These are phyloP conservation scores for Archegozetes longisetosus DNA, from an alignment of 1,140 invertebrate genomes.

Conservation along the genomic window DNA sequence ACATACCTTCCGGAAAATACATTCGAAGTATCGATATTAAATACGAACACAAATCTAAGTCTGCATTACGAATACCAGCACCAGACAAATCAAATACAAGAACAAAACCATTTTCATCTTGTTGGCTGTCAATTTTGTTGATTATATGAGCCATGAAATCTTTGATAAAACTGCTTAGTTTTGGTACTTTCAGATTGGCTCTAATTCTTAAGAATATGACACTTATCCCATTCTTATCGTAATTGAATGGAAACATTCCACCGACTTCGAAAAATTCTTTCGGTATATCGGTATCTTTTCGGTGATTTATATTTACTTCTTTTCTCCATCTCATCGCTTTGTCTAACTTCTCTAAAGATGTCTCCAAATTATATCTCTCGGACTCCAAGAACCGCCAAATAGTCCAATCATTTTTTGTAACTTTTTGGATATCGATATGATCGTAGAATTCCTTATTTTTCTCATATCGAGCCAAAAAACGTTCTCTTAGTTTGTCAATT, in stretches of 20 bases:
- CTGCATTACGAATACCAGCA: slow-evolving; percentile 11
- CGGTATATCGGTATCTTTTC: slow-evolving; percentile 11
- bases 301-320: background rate
- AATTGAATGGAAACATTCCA: slow-evolving; percentile 11
- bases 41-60: slow-evolving; percentile 18
- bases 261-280: slow-evolving; percentile 15
- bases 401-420: slow-evolving; percentile 19
- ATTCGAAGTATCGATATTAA: slow-evolving; percentile 13
- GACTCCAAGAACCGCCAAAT: slow-evolving; percentile 17
- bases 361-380: slow-evolving; percentile 7
- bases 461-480: slow-evolving; percentile 30
- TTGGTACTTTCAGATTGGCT: slow-evolving; percentile 4
- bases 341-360: slow-evolving; percentile 28
- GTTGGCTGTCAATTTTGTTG: slow-evolving; percentile 2
- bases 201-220: slow-evolving; percentile 16
- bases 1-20: slow-evolving; percentile 19
- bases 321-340: slow-evolving; percentile 6
- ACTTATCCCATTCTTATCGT: slow-evolving; percentile 12
- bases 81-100: slow-evolving; percentile 14
- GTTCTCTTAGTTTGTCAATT: background rate
- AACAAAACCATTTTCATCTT: slow-evolving; percentile 12
- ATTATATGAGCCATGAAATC: slow-evolving; percentile 5
- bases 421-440: slow-evolving; percentile 15
- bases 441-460: slow-evolving; percentile 27
- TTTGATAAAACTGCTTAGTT: slow-evolving; percentile 9